These are phyloP conservation scores for Chelonoidis abingdonii DNA, from an alignment of 2,113 vertebrate genomes.

Conservation along the genomic window DNA sequence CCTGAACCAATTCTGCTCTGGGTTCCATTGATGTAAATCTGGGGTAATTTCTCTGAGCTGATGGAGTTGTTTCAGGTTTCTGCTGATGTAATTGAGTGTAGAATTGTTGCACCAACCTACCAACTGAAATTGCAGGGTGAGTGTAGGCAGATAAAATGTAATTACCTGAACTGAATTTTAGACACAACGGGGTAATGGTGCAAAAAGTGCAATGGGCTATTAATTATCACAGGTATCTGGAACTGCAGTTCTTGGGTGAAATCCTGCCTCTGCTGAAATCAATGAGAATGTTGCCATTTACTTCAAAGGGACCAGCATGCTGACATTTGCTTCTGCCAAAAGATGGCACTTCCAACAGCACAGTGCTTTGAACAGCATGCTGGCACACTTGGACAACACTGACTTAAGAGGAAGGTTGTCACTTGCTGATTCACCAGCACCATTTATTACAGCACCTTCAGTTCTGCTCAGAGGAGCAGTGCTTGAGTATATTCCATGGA, in stretches of 20 bases:
- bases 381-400: not conserved
- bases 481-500: not conserved
- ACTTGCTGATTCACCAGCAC: not conserved
- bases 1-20: not conserved
- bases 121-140: not conserved
- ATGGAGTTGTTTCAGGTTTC: not conserved
- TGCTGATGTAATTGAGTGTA: not conserved
- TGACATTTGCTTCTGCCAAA: not conserved
- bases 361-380: not conserved
- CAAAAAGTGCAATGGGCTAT: not conserved
- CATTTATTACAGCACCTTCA: not conserved
- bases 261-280: not conserved
- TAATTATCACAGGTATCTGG: not conserved
- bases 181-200: not conserved
- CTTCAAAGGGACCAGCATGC: not conserved
- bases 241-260: not conserved
- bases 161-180: not conserved
- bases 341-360: not conserved
- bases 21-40: not conserved
- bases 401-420: not conserved
- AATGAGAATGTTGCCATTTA: not conserved
- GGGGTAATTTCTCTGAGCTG: not conserved
- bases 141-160: not conserved
- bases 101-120: not conserved
- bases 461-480: not conserved